Percentiles rank a stretch among this genome's conserved stretches.
Conservation (phyloP, 2,888 invertebrate genomes). For the Lissonota sp. region DNA sequence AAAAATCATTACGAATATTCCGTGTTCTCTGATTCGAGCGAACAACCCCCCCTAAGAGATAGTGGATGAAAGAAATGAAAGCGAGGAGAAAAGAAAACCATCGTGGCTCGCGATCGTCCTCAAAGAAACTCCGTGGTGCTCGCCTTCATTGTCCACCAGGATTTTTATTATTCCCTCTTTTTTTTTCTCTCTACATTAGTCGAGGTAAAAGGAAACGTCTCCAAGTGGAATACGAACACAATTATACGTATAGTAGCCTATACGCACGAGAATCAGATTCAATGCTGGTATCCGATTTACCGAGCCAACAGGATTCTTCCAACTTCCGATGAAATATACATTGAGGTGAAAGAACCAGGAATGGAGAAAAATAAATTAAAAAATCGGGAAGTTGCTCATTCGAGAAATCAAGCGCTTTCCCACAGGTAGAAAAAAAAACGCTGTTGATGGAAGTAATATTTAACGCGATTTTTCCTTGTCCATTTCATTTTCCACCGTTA, state of each 20-base stretch:
- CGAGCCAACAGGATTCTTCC: neutral
- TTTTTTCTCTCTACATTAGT: conserved; percentile 39
- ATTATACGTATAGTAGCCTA: conserved; percentile 24
- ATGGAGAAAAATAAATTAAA: neutral
- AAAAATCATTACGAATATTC: conserved; percentile 72
- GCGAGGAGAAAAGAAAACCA: conserved; percentile 25
- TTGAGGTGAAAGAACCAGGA: neutral
- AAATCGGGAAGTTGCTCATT: neutral
- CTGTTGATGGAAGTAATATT: neutral
- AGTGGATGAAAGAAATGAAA: conserved; percentile 26
- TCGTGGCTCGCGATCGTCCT: conserved; percentile 35
- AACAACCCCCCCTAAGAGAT: neutral
- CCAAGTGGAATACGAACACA: conserved; percentile 21
- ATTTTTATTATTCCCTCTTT: conserved; percentile 45
- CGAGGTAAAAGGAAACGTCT: conserved; percentile 44
- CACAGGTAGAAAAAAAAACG: neutral
- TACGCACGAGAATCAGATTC: neutral
- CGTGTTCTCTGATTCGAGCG: conserved; percentile 52
- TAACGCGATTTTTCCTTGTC: too few relatives aligned
- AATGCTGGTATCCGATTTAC: conserved; percentile 52
- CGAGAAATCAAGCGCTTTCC: neutral
- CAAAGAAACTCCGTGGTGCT: conserved; percentile 23
- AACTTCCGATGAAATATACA: neutral
- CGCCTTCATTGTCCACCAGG: conserved; percentile 47
- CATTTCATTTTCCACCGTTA: neutral